Base-by-base conservation (phyloP, 2,797 vertebrate genomes). In the Steatocranus sp. region DNA sequence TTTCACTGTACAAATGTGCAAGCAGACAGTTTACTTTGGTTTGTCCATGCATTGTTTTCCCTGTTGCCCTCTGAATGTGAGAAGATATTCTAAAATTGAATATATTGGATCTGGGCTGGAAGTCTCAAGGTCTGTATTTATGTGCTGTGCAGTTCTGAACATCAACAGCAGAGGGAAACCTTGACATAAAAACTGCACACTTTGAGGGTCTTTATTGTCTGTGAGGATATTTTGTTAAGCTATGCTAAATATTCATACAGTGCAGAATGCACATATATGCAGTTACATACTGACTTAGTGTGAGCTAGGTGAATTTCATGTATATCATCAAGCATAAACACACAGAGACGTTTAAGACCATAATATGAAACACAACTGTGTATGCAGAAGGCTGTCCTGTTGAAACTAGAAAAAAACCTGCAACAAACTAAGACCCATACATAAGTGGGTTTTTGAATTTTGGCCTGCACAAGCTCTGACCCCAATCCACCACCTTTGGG, bases 161-260 rank as follows among this genome's bases (percentile, higher is more conserved):
- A 58, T 49, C 5, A 75, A 11, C 88, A 92, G 80, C 86, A 92
- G 88, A 78, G 85, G 86, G 89, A 84, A 84, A 66, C 8, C 11
- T 68, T 66, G 38, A 78, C 30, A 32, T 1, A 51, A 2, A 79
- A 15, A 51, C n/a, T 17, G 36, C 25, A 46, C 11, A 32, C 11
- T 48, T 27, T 48, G 41, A 48, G 43, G 25, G 17, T 48, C 68
- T 73, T 32, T 48, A 73, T 48, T 18, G 12, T 30, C 17, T n/a
- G 7, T 32, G 2, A 48, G 10, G 68, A 48, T 30, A 17, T n/a
- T 48, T 73, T 32, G 27, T 73, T n/a, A 73, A 3, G 15, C 25
- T 18, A 73, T 30, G 25, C 11, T 48, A 48, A 43, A 43, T 30
- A 73, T 32, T 73, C 7, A 30, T 30, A 32, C 43, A 73, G 7